Conservation (phyloP, 1,140 invertebrate species). For the Brachionus rubens region DNA sequence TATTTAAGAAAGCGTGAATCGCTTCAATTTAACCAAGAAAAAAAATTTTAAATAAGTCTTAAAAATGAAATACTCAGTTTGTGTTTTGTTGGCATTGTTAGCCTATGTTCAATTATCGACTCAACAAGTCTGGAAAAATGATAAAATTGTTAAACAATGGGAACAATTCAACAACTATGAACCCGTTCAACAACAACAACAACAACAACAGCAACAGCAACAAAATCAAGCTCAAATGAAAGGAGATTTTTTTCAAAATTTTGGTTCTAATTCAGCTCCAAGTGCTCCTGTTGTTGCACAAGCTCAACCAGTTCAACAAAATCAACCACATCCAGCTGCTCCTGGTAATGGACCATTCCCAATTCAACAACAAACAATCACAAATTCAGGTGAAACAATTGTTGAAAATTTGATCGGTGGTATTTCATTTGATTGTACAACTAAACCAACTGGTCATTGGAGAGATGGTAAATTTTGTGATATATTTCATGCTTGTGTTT, state of each 20-base stretch:
- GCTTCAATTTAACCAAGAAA: neutral
- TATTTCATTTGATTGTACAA: conserved; percentile 23
- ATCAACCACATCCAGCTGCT: neutral
- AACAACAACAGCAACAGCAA: too few relatives aligned
- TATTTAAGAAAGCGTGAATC: neutral
- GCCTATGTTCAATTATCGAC: neutral
- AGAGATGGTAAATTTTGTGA: conserved; percentile 38
- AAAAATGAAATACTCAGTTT: conserved; percentile 12
- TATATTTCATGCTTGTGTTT: conserved; percentile 46
- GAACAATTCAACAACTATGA: neutral
- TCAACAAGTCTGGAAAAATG: conserved; percentile 39
- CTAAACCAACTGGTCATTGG: conserved; percentile 15
- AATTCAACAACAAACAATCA: conserved; percentile 23
- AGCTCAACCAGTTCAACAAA: neutral
- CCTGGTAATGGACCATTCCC: neutral
- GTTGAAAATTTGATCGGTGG: conserved; percentile 34
- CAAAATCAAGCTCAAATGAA: conserved; percentile 4
- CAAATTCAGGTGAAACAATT: neutral
- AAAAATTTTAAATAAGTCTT: neutral
- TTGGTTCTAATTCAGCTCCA: neutral
- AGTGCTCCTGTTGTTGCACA: too few relatives aligned
- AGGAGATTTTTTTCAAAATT: neutral
- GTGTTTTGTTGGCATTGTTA: neutral
- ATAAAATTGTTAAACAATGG: conserved; percentile 34
- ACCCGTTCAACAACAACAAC: too few relatives aligned